phyloP scores from a whole-genome alignment of 2,797 vertebrate species.

The Sitta carolinensis region DNA sequence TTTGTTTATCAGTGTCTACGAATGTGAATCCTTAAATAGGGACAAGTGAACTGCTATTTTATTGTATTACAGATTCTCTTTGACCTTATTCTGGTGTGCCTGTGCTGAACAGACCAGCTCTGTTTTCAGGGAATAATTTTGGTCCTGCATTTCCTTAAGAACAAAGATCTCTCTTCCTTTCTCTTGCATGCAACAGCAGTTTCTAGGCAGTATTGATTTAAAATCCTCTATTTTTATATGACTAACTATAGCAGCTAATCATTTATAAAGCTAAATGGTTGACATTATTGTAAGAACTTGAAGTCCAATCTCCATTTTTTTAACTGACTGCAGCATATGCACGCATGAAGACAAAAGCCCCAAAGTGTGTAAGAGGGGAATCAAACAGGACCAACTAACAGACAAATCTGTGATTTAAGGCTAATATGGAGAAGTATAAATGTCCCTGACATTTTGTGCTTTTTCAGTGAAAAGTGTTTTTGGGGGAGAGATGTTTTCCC shows the following conservation, averaged over 20 bases:
- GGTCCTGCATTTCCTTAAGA: neutral
- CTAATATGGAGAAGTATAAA: neutral
- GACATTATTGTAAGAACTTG: neutral
- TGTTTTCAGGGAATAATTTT: neutral
- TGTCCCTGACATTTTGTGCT: neutral
- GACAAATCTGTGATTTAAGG: neutral
- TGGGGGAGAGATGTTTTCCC: neutral
- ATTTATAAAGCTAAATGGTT: neutral
- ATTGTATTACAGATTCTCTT: neutral
- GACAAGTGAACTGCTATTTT: neutral
- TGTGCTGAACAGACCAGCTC: neutral
- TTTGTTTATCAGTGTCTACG: neutral
- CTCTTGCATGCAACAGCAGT: neutral
- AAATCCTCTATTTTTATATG: neutral
- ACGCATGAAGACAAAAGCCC: neutral
- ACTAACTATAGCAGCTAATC: neutral
- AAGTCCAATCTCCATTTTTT: neutral
- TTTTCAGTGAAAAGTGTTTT: neutral
- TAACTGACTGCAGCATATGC: neutral
- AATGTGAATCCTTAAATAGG: neutral
- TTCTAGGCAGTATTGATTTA: conserved; percentile 14
- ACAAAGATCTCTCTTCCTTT: neutral
- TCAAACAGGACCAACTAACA: neutral
- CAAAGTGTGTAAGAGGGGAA: neutral
- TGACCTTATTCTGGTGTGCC: neutral